Evolutionary conservation across 2,797 vertebrate species (phyloP), one percentile per base, ranked within the genome.

Genomic region (Phrynocephalus vlangalii): DNA sequence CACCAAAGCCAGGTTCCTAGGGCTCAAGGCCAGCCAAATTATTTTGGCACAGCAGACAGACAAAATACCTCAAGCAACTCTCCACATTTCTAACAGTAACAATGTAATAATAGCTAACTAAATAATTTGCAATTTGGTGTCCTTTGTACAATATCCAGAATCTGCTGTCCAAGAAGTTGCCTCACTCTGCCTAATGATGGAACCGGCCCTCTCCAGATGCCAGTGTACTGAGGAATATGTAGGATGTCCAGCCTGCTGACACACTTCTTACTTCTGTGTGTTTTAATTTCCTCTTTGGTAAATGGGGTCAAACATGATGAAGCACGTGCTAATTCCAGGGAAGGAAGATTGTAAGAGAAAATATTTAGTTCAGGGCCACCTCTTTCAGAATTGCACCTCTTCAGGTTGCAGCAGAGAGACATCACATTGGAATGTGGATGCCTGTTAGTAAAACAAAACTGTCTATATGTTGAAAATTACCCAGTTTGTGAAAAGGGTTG

Each of bases 241-340:
- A 50, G 18, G 56, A 67, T 66, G 18, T 16, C 4, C 33, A 13
- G 26, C 18, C 73, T 44, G 16, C 7, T 28, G 85, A 72, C 70
- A 70, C 10, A 56, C 30, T 67, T 28, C 63, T 67, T 24, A 33
- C 30, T 75, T 75, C 22, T 50, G 2, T 67, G 28, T 50, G 16
- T 50, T 84, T 80, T 80, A 26, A 11, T 75, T 80, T 81, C 30
- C 60, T 68, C 22, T 28, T 67, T 6, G 56, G 26, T 38, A 85
- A 88, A 88, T 33, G 26, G 26, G 52, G 26, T 79, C 10, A 48
- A 83, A 33, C 13, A 48, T 83, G 75, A 88, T 48, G 50, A 71
- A 30, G 68, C 16, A 10, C n/a, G 20, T 72, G 16, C 50, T n/a
- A 15, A 56, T 83, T 70, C 50, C 50, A 79, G 22, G 30, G 26